phyloP scores from a whole-genome alignment of 2,113 vertebrate species.

The Xenus cinereus region DNA sequence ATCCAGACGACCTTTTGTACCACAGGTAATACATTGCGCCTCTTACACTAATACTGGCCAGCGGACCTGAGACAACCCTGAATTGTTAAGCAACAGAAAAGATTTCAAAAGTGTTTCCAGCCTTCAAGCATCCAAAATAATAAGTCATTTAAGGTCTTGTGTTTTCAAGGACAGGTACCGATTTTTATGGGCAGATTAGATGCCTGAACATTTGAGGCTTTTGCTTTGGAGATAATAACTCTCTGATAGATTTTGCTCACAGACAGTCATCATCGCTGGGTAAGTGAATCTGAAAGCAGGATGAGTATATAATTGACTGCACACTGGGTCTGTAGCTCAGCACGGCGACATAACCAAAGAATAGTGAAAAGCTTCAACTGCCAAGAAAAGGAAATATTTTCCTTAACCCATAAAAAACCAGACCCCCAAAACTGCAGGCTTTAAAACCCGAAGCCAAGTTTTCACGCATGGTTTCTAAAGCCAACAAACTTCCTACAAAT shows the following conservation, averaged over 20 bases:
- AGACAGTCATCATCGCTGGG: slow-evolving; percentile 43
- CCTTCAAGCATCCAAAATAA: slow-evolving; percentile 44
- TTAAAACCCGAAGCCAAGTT: slow-evolving; percentile 4
- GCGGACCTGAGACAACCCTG: neutral
- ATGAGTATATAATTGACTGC: slow-evolving; percentile 40
- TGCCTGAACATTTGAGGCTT: slow-evolving; percentile 40
- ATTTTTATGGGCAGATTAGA: slow-evolving; percentile 59
- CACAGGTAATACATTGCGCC: neutral
- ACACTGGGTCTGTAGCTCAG: neutral
- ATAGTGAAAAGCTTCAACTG: neutral
- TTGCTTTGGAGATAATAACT: slow-evolving; percentile 58
- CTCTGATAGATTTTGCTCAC: slow-evolving; percentile 49
- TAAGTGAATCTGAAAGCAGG: slow-evolving; percentile 52
- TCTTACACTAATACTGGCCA: neutral
- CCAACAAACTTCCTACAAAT: neutral
- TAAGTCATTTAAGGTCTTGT: slow-evolving; percentile 50
- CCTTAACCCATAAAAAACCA: neutral
- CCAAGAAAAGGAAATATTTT: slow-evolving; percentile 9
- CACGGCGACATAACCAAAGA: neutral
- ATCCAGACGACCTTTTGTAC: slow-evolving; percentile 30
- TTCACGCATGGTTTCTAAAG: neutral
- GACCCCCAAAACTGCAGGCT: neutral
- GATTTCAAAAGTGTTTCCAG: slow-evolving; percentile 44
- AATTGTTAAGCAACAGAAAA: slow-evolving; percentile 18
- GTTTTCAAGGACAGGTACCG: slow-evolving; percentile 37